Conservation (phyloP, 1,140 invertebrate genomes). For the Scaptomyza graminum region DNA sequence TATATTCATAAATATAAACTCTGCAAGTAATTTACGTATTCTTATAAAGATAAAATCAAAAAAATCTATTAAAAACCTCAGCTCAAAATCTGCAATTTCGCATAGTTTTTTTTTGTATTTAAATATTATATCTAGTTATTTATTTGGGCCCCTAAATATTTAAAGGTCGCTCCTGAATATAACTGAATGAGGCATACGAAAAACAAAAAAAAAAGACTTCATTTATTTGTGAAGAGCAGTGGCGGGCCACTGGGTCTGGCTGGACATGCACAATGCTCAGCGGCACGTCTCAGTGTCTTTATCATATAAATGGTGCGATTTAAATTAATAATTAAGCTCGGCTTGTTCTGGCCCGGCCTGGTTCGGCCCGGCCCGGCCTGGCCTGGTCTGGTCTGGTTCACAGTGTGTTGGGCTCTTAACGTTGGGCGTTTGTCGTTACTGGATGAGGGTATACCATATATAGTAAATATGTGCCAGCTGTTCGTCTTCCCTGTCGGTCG, state of each 20-base stretch:
- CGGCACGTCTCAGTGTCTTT: slow-evolving; percentile 76
- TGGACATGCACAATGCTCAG: slow-evolving; percentile 74
- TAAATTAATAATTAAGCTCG: slow-evolving; percentile 76
- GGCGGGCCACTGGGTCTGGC: slow-evolving; percentile 26
- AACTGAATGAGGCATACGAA: too few species aligned
- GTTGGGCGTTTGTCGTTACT: slow-evolving; percentile 26
- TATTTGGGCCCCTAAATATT: neutral
- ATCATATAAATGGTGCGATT: slow-evolving; percentile 80
- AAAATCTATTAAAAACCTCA: too few species aligned
- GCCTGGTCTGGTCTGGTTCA: neutral
- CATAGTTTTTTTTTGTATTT: neutral
- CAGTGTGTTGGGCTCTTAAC: too few species aligned
- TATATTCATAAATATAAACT: too few species aligned
- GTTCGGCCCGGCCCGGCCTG: slow-evolving; percentile 15
- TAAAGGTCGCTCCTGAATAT: slow-evolving; percentile 15
- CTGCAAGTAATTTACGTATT: too few species aligned
- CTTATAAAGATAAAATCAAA: too few species aligned
- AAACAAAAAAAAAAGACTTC: slow-evolving; percentile 34
- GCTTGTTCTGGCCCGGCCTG: slow-evolving; percentile 15
- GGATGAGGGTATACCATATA: slow-evolving; percentile 20
- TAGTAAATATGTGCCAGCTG: slow-evolving; percentile 21
- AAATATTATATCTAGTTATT: neutral
- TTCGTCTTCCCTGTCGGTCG: slow-evolving; percentile 13
- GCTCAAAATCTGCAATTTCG: too few species aligned
- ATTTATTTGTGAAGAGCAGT: slow-evolving; percentile 19